These are phyloP conservation scores for Oligia fasciuncula DNA, from an alignment of 2,888 invertebrate genomes.

Conservation along the genomic window DNA sequence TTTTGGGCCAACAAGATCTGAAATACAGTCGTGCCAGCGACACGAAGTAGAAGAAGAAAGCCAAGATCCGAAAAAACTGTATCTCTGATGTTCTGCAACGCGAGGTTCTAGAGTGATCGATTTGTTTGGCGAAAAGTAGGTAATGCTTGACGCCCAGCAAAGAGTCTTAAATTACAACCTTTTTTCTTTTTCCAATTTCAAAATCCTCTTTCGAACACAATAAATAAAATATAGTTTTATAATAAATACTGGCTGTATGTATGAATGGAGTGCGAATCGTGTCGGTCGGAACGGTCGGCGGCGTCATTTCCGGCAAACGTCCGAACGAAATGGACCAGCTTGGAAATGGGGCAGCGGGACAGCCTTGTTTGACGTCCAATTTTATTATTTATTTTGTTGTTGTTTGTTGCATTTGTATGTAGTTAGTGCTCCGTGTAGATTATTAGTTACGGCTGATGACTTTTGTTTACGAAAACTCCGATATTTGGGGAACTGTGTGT, in stretches of 20 bases:
- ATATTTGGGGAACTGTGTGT: neutral
- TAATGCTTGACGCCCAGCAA: neutral
- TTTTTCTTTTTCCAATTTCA: slow-evolving; percentile 15
- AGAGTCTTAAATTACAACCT: neutral
- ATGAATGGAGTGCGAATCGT: slow-evolving; percentile 46
- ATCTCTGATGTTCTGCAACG: neutral
- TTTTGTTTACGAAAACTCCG: neutral
- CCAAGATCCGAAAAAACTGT: neutral
- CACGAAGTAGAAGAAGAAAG: too few species aligned
- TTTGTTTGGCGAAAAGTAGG: neutral
- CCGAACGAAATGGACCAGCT: slow-evolving; percentile 52
- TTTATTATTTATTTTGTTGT: slow-evolving; percentile 47
- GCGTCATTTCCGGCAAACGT: slow-evolving; percentile 62
- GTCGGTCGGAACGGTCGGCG: slow-evolving; percentile 53
- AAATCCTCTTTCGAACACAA: slow-evolving; percentile 19
- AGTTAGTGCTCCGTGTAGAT: neutral
- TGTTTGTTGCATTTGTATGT: slow-evolving; percentile 15
- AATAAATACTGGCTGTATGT: slow-evolving; percentile 32
- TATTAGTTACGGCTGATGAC: neutral
- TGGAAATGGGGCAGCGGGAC: slow-evolving; percentile 56
- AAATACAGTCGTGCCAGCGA: too few species aligned
- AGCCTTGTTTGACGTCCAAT: slow-evolving; percentile 31
- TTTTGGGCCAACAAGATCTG: too few species aligned
- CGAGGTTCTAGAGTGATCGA: neutral
- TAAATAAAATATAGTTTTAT: slow-evolving; percentile 28